Evolutionary conservation across 2,113 vertebrate species (phyloP).

Genomic region (Perca fluviatilis): DNA sequence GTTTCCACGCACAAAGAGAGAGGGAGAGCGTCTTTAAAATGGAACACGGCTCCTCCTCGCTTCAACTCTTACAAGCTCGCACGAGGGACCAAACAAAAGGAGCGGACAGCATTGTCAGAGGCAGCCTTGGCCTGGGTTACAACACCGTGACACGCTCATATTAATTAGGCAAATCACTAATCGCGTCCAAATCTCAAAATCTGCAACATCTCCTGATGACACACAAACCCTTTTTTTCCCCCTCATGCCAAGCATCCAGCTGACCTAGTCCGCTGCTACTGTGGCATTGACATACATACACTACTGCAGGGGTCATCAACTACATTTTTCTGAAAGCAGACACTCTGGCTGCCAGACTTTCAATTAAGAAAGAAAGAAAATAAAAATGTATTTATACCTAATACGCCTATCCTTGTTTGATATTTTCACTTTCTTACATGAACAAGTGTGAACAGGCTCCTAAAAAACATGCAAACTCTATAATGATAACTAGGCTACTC

Average conservation of each 20-base stretch:
- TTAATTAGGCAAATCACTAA: slow-evolving; percentile 32
- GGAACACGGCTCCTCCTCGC: slow-evolving; percentile 45
- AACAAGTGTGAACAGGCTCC: too few species aligned
- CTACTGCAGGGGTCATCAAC: too few species aligned
- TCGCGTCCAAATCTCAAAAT: neutral
- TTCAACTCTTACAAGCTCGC: slow-evolving; percentile 24
- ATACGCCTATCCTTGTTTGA: too few species aligned
- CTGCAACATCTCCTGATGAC: too few species aligned
- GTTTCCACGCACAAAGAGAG: slow-evolving; percentile 22
- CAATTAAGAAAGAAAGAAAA: too few species aligned
- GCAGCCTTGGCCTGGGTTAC: slow-evolving; percentile 5
- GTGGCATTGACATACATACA: slow-evolving; percentile 18
- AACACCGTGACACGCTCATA: neutral
- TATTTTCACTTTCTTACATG: too few species aligned
- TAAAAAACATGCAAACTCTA: too few species aligned
- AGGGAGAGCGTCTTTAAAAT: slow-evolving; percentile 34
- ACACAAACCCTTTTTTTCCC: too few species aligned
- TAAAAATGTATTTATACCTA: too few species aligned
- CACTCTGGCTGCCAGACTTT: too few species aligned
- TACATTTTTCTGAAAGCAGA: too few species aligned
- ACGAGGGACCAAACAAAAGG: slow-evolving; percentile 50
- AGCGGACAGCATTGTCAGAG: slow-evolving; percentile 21
- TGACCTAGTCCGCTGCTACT: slow-evolving; percentile 17
- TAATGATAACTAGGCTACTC: too few species aligned
- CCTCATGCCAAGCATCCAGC: slow-evolving; percentile 4